Percentiles rank a stretch among this genome's conserved stretches.
Evolutionary conservation across 2,888 invertebrate genomes (phyloP).

Genomic region (Andrena bicolor): DNA sequence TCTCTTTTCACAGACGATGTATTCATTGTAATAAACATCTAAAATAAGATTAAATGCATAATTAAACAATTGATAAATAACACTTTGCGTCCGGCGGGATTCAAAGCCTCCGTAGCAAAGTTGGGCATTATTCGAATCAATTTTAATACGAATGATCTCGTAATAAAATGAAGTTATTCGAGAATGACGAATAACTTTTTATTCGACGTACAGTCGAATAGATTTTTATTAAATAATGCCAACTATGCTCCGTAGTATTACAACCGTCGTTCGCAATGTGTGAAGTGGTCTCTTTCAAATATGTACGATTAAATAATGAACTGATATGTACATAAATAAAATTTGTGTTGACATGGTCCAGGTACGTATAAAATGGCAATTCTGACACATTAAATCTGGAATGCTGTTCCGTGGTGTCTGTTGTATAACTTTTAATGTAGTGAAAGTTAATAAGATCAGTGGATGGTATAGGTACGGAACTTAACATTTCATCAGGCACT

Average conservation of each 20-base stretch:
- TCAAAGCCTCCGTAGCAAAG: too few relatives aligned
- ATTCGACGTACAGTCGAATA: too few relatives aligned
- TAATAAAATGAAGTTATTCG: too few relatives aligned
- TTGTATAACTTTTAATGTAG: conserved; percentile 86
- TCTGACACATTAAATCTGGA: conserved; percentile 88
- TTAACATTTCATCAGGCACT: conserved; percentile 90
- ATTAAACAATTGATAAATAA: neutral
- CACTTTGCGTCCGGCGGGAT: too few relatives aligned
- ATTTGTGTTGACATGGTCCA: conserved; percentile 93
- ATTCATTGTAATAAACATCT: conserved; percentile 92
- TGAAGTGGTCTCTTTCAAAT: neutral
- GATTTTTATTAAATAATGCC: neutral
- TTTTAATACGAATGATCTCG: neutral
- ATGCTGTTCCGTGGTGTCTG: conserved; percentile 84
- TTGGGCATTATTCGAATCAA: too few relatives aligned
- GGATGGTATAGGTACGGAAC: conserved; percentile 91
- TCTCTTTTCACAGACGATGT: conserved; percentile 87
- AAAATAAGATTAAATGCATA: conserved; percentile 70
- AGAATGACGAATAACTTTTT: too few relatives aligned
- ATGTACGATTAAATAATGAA: neutral
- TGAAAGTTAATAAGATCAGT: conserved; percentile 91
- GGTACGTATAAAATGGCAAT: conserved; percentile 91
- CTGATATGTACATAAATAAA: conserved; percentile 91
- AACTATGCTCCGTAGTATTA: too few relatives aligned
- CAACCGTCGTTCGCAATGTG: too few relatives aligned